Conservation (phyloP, 2,113 vertebrate genomes). For the Platanista minor region DNA sequence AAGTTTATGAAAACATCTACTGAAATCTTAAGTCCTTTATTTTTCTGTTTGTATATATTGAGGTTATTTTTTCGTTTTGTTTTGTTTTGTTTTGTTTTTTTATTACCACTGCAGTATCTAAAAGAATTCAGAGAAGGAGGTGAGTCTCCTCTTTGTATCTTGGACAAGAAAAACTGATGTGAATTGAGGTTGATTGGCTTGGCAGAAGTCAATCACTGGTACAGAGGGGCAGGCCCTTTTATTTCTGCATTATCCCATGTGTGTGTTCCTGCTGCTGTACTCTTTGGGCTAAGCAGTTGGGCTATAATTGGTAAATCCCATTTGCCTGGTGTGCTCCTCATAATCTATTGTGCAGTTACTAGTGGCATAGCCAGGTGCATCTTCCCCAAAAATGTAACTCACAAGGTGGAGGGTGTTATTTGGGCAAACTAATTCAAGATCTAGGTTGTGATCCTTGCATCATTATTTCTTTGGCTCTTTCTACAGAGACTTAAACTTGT, state of each 20-base stretch:
- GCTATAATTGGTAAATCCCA: background rate
- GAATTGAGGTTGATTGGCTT: background rate
- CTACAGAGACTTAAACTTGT: background rate
- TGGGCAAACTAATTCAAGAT: background rate
- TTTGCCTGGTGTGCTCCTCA: background rate
- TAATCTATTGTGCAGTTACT: background rate
- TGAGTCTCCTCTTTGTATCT: background rate
- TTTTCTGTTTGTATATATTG: background rate
- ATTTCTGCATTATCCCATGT: background rate
- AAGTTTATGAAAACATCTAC: constrained; percentile 41
- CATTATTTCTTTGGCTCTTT: background rate
- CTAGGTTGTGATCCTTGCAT: background rate
- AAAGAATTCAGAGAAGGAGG: background rate
- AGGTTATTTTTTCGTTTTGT: background rate
- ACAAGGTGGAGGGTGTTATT: background rate
- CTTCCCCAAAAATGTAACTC: background rate
- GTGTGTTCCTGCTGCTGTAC: background rate
- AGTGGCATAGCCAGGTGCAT: background rate
- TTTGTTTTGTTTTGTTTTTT: background rate
- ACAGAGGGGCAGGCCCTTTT: background rate
- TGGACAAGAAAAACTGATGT: background rate
- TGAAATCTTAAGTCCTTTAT: constrained; percentile 8
- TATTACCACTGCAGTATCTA: background rate
- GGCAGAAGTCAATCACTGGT: background rate
- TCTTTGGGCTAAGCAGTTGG: background rate